Percentiles rank a stretch among this genome's conserved stretches.
Conservation (phyloP, 1,140 invertebrate species). For the Pachypsylla venusta region DNA sequence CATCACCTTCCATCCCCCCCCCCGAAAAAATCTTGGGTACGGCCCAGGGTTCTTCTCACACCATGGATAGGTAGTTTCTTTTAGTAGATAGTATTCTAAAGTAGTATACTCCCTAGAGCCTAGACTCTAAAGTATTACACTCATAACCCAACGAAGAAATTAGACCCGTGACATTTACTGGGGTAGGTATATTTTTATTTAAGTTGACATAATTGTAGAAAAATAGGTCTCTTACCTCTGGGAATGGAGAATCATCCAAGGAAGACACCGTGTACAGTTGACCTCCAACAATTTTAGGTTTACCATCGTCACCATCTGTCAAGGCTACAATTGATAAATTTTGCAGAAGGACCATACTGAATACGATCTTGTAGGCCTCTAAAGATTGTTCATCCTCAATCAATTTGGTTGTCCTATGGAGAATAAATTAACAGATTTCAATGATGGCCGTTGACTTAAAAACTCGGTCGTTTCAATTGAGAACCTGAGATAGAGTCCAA, state of each 20-base stretch:
- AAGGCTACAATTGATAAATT: background rate
- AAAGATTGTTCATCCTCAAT: background rate
- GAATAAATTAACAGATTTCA: background rate
- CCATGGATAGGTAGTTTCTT: too few species aligned
- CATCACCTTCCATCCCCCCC: too few species aligned
- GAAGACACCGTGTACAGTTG: slow-evolving; percentile 2
- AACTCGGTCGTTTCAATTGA: background rate
- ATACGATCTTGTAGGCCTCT: background rate
- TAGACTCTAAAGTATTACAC: too few species aligned
- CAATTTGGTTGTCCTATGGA: background rate
- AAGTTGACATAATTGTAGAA: too few species aligned
- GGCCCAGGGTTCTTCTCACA: too few species aligned
- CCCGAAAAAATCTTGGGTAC: too few species aligned
- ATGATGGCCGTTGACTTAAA: background rate
- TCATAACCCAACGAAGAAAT: too few species aligned
- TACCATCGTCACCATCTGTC: background rate
- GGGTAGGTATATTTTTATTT: too few species aligned
- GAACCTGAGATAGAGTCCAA: background rate
- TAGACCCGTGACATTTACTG: too few species aligned
- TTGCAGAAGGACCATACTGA: background rate
- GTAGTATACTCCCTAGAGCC: too few species aligned
- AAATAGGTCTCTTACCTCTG: slow-evolving; percentile 1
- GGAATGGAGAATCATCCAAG: background rate
- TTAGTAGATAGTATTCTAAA: too few species aligned
- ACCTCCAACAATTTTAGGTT: background rate